Evolutionary conservation across 2,797 vertebrate species (phyloP), one percentile per base, ranked within the genome.

Genomic region (Oryzias dopingdopingensis): DNA sequence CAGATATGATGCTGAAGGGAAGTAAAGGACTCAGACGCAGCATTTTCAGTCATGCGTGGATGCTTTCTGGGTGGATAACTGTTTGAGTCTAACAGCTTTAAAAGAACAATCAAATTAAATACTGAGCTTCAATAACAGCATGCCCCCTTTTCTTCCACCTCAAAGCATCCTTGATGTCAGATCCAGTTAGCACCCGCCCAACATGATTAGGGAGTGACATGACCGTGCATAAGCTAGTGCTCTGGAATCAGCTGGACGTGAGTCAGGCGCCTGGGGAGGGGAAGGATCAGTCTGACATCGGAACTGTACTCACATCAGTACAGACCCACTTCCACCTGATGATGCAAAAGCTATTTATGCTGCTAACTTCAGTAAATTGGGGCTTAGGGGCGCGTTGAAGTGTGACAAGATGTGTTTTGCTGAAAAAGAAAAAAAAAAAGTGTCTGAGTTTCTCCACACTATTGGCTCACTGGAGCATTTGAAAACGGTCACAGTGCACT

Each of bases 101-200:
- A 72, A 65, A 70, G 63, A 66, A 64, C 69, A 81, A 77, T 72
- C 56, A 58, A 77, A 77, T 86, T 56, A 84, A 79, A 74, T 10
- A 20, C 42, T 20, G 37, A 59, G 32, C 62, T 70, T 69, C 67
- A 44, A 51, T 62, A 79, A 72, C 65, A 53, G 47, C 66, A 22
- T 23, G 18, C n/a, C 65, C 8, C 45, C 26, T 12, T 54, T 49
- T 40, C 52, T 54, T 74, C 20, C 59, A 58, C 66, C 77, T 76
- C 62, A 67, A 70, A 71, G 72, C 60, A 57, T 67, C 51, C 59
- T 47, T n/a, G 46, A 68, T 76, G 82, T 84, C 83, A 65, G 64
- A 63, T 55, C 66, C 41, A 5, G 52, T 81, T 79, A 85, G 64
- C 24, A 1, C 56, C 61, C 41, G 45, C 67, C 52, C 63, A 52